These are phyloP conservation scores for Arenaria interpres DNA, from an alignment of 2,113 vertebrate genomes.

Conservation along the genomic window DNA sequence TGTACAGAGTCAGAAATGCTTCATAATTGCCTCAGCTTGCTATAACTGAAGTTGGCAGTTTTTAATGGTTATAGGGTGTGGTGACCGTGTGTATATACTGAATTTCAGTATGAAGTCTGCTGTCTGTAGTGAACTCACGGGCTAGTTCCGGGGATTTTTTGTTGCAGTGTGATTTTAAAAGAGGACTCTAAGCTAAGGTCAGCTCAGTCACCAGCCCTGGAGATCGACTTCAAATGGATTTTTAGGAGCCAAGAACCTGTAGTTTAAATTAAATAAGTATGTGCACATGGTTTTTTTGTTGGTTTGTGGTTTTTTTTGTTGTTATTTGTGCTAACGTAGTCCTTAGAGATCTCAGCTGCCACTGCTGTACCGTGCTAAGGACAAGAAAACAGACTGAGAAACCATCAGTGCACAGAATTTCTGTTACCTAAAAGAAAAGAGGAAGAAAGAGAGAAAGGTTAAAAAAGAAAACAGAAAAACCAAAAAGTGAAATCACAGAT, in stretches of 20 bases:
- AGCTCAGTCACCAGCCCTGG: not conserved
- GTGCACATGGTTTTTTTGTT: rapidly evolving
- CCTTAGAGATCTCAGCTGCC: not conserved
- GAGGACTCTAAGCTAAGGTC: not conserved
- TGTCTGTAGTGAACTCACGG: not conserved
- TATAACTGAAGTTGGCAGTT: not conserved
- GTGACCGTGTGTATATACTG: not conserved
- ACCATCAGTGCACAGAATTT: not conserved
- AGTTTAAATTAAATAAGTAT: not conserved
- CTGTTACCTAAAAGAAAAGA: not conserved
- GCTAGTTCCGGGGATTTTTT: not conserved
- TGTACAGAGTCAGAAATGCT: not conserved
- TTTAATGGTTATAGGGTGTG: not conserved
- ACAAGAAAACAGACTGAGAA: not conserved
- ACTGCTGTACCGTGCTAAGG: not conserved
- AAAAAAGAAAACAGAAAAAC: not conserved
- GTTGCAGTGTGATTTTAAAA: not conserved
- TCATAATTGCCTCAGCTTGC: not conserved
- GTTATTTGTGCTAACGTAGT: not conserved
- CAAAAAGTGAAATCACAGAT: not conserved
- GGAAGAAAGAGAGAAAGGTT: not conserved
- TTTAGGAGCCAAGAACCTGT: not conserved
- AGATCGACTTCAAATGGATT: not conserved
- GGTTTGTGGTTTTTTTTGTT: not conserved
- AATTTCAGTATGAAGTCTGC: not conserved